Evolutionary conservation across 2,888 invertebrate species (phyloP), one percentile per base, ranked within the genome.

Genomic region (Bellardia pandia): DNA sequence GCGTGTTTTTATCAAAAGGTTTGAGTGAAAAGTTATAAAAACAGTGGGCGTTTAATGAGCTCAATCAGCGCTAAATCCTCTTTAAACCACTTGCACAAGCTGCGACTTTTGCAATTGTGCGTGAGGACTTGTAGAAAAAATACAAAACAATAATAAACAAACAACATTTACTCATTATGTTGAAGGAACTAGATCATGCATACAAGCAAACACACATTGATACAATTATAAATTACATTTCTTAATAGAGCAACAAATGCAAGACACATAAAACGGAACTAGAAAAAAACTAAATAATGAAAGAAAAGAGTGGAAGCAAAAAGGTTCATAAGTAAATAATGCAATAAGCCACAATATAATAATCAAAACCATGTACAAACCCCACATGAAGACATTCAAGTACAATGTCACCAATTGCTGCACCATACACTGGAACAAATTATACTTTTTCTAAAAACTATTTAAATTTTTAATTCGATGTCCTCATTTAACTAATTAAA

Each of bases 41-140:
- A 53, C 79, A 58, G 82, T 81, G 86, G 88, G 81, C 88, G 88
- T 88, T 91, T 92, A 92, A 92, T 92, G 92, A 91, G 91, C 91
- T 92, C 92, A 92, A 91, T 92, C 92, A 91, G 90, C 89, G 92
- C 91, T 91, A 91, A 92, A 92, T 90, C 91, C 90, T 60, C 74
- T 89, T 91, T 90, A 90, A 90, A 86, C 91, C 89, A 88, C 91
- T 90, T 90, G 72, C 87, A 88, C 89, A 88, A 89, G 88, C 88
- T 88, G 88, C 81, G 83, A 71, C 83, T 84, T 81, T 76, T 75
- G 72, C 42, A 71, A 80, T 37, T 56, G 74, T 69, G 79, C 79
- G 79, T 85, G 62, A 62, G 72, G 72, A 86, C 81, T 84, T 86
- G 78, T 75, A 60, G 64, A 78, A 76, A 86, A 86, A 78, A 42